These are phyloP conservation scores for Cherax destructor DNA, from an alignment of 1,140 invertebrate species.

Conservation along the genomic window DNA sequence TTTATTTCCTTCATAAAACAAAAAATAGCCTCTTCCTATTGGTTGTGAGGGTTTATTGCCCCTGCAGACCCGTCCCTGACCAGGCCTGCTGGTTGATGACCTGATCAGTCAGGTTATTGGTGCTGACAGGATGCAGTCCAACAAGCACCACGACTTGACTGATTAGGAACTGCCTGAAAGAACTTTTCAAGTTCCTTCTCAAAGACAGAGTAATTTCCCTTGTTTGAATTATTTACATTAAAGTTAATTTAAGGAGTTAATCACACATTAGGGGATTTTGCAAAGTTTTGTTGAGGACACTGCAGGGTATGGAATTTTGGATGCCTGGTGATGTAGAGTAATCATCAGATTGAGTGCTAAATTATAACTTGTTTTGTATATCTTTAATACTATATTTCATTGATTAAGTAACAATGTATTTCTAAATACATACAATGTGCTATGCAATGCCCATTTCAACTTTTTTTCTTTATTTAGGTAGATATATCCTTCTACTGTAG, in stretches of 20 bases:
- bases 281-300: neutral
- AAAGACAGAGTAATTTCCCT: too few relatives aligned
- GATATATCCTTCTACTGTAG: neutral
- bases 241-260: neutral
- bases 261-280: neutral
- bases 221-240: neutral
- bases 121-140: too few relatives aligned
- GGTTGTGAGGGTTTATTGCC: too few relatives aligned
- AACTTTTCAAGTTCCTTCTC: too few relatives aligned
- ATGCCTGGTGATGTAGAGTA: neutral
- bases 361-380: neutral
- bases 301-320: conserved; percentile 12
- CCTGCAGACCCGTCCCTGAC: too few relatives aligned
- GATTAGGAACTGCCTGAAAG: too few relatives aligned
- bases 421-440: neutral
- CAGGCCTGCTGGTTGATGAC: too few relatives aligned
- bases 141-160: too few relatives aligned
- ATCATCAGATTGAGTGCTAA: neutral
- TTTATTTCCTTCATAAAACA: neutral
- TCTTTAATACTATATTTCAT: neutral
- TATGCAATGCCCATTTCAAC: neutral
- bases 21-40: neutral
- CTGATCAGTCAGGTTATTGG: too few relatives aligned
- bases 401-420: neutral
- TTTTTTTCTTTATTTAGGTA: neutral